Base-by-base conservation (phyloP, 2,888 invertebrate species). In the Platynereis dumerilii region DNA sequence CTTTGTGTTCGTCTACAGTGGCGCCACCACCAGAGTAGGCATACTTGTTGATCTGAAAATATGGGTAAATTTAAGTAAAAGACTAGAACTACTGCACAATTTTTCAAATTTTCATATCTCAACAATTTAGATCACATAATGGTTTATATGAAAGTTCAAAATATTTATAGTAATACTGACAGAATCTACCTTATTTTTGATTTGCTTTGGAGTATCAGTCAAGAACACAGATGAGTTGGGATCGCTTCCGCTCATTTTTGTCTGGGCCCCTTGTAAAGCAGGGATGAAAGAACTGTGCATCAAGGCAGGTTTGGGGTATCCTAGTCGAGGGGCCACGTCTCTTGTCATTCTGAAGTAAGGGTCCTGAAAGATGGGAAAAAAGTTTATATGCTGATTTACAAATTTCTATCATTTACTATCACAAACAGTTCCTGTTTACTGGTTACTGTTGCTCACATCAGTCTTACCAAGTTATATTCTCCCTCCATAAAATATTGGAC, bases 281-380 rank as follows among this genome's bases (percentile, higher is more conserved):
- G 96, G 96, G 72, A 96, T 91, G 88, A 98, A 96, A 67, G 90
- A 87, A 20, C 94, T 91, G 83, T 95, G 95, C 34, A 94, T 81
- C 53, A 94, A 85, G 2, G 96, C 89, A 62, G 99, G 95, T 84
- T 99, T 94, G 20, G 90, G 90, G 84, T 90, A 88, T 75, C 94
- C 92, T 17, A 99, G 86, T 15, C 91, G 88, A 0, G 97, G 95
- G 0, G 97, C 95, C n/a, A 97, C 96, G 86, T 99, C 99, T 61
- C 99, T 88, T 0, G 96, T 92, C 97, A 99, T 96, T 39, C 99
- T 89, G 86, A 99, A 99, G 85, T 98, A 99, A 0, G 99, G 99
- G 86, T 99, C 99, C 88, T 89, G 78, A 26, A 76, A 73, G 26
- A 39, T 12, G 12, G 5, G 34, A 34, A 5, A n/a, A 34, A 34